Percentiles rank a stretch among this genome's conserved stretches.
phyloP scores from a whole-genome alignment of 2,888 invertebrate genomes.

The Campoplex nolae region DNA sequence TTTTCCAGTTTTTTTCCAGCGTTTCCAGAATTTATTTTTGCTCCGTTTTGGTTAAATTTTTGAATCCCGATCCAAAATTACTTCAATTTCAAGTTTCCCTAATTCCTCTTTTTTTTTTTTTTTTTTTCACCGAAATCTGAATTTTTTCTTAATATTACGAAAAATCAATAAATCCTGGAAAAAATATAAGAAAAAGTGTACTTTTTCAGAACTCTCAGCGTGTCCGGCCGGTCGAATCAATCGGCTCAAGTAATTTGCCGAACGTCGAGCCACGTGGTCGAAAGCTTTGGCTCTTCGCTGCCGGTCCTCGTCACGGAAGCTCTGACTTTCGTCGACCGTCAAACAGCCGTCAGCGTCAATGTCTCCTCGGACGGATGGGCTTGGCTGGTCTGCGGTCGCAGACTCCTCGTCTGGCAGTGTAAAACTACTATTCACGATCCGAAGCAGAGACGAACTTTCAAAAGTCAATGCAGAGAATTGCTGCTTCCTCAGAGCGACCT shows the following conservation, averaged over 20 bases:
- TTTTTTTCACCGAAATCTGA: too few relatives aligned
- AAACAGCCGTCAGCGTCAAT: constrained; percentile 87
- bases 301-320: constrained; percentile 96
- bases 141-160: background rate
- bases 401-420: constrained; percentile 94
- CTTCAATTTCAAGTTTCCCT: too few relatives aligned
- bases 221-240: constrained; percentile 88
- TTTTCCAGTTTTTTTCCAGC: too few relatives aligned
- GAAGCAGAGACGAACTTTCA: constrained; percentile 84
- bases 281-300: constrained; percentile 92
- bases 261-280: constrained; percentile 90
- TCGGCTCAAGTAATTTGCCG: constrained; percentile 92
- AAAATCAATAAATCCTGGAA: background rate
- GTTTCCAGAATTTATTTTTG: too few relatives aligned
- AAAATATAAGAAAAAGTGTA: background rate
- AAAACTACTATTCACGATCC: constrained; percentile 84
- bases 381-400: constrained; percentile 94
- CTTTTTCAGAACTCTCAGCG: constrained; percentile 80
- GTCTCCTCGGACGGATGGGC: constrained; percentile 91
- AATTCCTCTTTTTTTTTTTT: too few relatives aligned
- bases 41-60: too few relatives aligned
- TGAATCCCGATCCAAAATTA: too few relatives aligned
- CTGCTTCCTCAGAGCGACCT: constrained; percentile 96
- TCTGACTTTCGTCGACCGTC: constrained; percentile 91
- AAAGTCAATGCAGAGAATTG: constrained; percentile 92